phyloP scores from a whole-genome alignment of 2,888 invertebrate species.

The Panorpa germanica region DNA sequence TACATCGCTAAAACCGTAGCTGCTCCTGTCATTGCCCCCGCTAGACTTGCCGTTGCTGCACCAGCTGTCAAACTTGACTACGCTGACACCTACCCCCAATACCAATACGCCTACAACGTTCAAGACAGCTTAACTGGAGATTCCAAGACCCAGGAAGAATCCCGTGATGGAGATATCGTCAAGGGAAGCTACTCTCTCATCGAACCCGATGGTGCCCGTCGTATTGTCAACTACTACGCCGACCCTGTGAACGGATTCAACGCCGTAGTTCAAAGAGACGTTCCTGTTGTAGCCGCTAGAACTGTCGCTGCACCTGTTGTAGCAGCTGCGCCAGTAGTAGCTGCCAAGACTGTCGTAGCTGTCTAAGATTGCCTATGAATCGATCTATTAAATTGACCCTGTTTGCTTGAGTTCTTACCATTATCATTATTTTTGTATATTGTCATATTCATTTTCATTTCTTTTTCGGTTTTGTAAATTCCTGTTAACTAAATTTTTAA shows the following conservation, averaged over 20 bases:
- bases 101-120: slow-evolving; percentile 27
- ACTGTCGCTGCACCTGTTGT: slow-evolving; percentile 16
- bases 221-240: slow-evolving; percentile 28
- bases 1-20: slow-evolving; percentile 17
- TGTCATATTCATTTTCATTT: too few species aligned
- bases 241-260: slow-evolving; percentile 29
- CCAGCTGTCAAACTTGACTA: slow-evolving; percentile 18
- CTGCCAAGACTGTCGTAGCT: too few species aligned
- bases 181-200: slow-evolving; percentile 27
- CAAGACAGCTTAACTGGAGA: slow-evolving; percentile 29
- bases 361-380: background rate
- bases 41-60: slow-evolving; percentile 22
- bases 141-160: slow-evolving; percentile 27
- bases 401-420: too few species aligned
- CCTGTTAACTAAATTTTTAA: too few species aligned
- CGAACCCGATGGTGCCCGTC: slow-evolving; percentile 27
- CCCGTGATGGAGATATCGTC: slow-evolving; percentile 27
- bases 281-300: slow-evolving; percentile 21
- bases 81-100: slow-evolving; percentile 25
- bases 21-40: slow-evolving; percentile 22
- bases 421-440: too few species aligned
- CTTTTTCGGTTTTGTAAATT: too few species aligned
- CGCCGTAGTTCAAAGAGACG: slow-evolving; percentile 26
- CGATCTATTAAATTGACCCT: slow-evolving; percentile 1
- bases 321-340: slow-evolving; percentile 7